phyloP scores from a whole-genome alignment of 2,113 vertebrate species.

The Triplophysa rosa region DNA sequence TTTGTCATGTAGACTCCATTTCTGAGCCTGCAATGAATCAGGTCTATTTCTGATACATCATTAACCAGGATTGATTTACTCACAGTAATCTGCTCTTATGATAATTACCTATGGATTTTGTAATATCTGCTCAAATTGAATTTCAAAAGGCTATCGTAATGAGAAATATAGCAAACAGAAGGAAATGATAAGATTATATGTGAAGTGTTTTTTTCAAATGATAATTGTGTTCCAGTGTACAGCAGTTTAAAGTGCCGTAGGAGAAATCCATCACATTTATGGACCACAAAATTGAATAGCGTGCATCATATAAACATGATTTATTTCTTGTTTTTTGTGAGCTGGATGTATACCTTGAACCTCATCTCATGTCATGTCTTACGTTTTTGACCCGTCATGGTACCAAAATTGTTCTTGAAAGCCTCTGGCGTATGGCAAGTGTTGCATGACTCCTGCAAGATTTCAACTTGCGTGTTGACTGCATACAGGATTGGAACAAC shows the following conservation, averaged over 20 bases:
- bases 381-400: no score
- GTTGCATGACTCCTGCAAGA: no score
- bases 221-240: constrained; percentile 33
- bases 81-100: constrained; percentile 49
- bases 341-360: neutral
- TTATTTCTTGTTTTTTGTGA: neutral
- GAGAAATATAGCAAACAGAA: constrained; percentile 43
- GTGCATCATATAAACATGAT: neutral
- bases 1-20: constrained; percentile 20
- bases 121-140: constrained; percentile 54
- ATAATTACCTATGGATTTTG: constrained; percentile 70
- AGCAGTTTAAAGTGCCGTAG: constrained; percentile 23
- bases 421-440: no score
- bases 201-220: constrained; percentile 46
- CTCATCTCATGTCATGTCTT: no score
- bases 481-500: no score
- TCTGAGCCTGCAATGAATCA: constrained; percentile 38
- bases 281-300: neutral
- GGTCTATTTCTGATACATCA: constrained; percentile 50
- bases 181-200: constrained; percentile 36
- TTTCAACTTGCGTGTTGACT: no score
- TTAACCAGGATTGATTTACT: constrained; percentile 55
- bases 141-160: constrained; percentile 52
- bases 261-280: constrained; percentile 33
- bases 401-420: no score